Conservation (phyloP, 2,113 vertebrate species). For the Corythornis cristatus region DNA sequence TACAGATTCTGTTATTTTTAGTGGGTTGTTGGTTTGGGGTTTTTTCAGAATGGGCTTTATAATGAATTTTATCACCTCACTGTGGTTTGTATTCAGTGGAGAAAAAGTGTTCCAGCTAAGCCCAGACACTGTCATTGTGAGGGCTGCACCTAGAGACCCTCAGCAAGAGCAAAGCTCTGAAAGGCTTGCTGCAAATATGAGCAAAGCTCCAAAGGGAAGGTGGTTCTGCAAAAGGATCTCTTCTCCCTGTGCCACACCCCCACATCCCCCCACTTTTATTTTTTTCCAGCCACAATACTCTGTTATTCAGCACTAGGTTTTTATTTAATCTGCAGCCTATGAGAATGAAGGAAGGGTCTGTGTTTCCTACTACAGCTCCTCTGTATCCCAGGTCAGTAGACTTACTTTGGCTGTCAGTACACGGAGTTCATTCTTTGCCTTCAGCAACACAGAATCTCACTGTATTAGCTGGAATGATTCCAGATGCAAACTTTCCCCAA, state of each 20-base stretch:
- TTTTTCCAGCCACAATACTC: not conserved
- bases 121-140: not conserved
- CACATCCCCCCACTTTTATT: not conserved
- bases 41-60: not conserved
- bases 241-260: not conserved
- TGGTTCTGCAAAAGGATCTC: not conserved
- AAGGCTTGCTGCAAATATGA: not conserved
- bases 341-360: not conserved
- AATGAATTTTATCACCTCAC: not conserved
- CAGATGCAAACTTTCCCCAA: not conserved
- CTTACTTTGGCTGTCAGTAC: not conserved
- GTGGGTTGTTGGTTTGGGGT: not conserved
- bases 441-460: not conserved
- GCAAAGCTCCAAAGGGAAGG: not conserved
- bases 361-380: not conserved
- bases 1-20: not conserved
- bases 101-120: not conserved
- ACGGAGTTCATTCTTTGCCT: not conserved
- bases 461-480: not conserved
- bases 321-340: not conserved
- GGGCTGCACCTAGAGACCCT: not conserved
- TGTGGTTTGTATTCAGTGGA: not conserved
- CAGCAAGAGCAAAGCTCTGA: not conserved
- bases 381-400: not conserved
- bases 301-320: not conserved